A percentile compares a stretch with the other conserved stretches of the same genome.
Evolutionary conservation across 2,113 vertebrate genomes (phyloP).

Genomic region (Ammodytes marinus): DNA sequence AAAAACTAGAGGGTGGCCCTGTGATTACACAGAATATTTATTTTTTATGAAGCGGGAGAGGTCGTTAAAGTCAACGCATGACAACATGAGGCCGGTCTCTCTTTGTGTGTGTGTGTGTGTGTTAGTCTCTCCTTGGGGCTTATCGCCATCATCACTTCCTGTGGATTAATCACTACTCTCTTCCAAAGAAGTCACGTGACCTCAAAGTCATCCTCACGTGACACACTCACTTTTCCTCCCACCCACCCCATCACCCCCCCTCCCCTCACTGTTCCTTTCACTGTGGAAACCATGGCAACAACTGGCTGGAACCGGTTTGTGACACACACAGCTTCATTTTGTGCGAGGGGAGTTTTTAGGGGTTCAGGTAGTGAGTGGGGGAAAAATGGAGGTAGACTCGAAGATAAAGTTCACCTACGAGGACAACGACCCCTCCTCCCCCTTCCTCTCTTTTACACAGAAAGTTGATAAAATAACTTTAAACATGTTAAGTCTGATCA

Average conservation of each 20-base stretch:
- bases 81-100: constrained; percentile 45
- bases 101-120: constrained; percentile 36
- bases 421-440: background rate
- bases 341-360: constrained; percentile 85
- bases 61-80: constrained; percentile 43
- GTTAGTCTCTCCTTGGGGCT: constrained; percentile 67
- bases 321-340: constrained; percentile 92
- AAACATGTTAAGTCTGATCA: background rate
- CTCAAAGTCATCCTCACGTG: constrained; percentile 86
- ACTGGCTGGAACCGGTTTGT: constrained; percentile 89
- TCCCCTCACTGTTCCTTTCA: constrained; percentile 83
- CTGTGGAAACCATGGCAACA: constrained; percentile 91
- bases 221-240: constrained; percentile 73
- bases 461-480: constrained; percentile 35
- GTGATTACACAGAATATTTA: constrained; percentile 38
- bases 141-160: constrained; percentile 87
- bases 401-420: constrained; percentile 63
- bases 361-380: constrained; percentile 85
- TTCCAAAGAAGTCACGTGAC: constrained; percentile 89
- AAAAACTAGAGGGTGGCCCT: constrained; percentile 6
- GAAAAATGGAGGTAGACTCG: constrained; percentile 86
- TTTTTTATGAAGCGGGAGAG: constrained; percentile 37
- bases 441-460: background rate
- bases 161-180: constrained; percentile 88
- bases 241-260: constrained; percentile 39